These are phyloP conservation scores for Montifringilla adamsi DNA, from an alignment of 2,113 vertebrate species.

Conservation along the genomic window DNA sequence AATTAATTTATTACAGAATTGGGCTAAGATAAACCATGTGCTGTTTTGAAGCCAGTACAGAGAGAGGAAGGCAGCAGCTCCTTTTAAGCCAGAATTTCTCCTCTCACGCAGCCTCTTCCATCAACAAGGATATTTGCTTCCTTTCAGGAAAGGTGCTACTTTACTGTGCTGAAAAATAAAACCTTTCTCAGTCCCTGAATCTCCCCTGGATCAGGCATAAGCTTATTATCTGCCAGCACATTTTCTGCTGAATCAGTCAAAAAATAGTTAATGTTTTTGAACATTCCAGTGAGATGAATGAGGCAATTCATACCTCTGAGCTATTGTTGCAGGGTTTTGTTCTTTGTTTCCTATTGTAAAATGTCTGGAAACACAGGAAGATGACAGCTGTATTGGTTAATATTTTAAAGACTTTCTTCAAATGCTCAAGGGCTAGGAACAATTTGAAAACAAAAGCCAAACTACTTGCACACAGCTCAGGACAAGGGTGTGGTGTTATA, in stretches of 20 bases:
- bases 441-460: background rate
- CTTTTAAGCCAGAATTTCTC: background rate
- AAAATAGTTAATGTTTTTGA: slow-evolving; percentile 67
- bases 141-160: slow-evolving; percentile 40
- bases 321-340: slow-evolving; percentile 63
- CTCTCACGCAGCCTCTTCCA: background rate
- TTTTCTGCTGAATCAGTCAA: slow-evolving; percentile 66
- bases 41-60: background rate
- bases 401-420: slow-evolving; percentile 60
- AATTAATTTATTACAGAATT: background rate
- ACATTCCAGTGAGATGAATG: slow-evolving; percentile 63
- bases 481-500: slow-evolving; percentile 3
- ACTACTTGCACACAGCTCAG: background rate
- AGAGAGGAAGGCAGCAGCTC: background rate
- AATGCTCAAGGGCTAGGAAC: background rate
- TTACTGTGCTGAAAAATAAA: slow-evolving; percentile 19
- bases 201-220: background rate
- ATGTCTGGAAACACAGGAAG: slow-evolving; percentile 66
- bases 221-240: background rate
- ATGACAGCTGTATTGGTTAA: slow-evolving; percentile 46
- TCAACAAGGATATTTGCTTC: slow-evolving; percentile 27
- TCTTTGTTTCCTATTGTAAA: slow-evolving; percentile 68
- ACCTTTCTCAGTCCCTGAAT: background rate
- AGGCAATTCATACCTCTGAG: slow-evolving; percentile 66
- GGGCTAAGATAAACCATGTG: background rate